A percentile compares a stretch with the other conserved stretches of the same genome.
Conservation (phyloP, 2,113 vertebrate genomes). For the Mola mola region DNA sequence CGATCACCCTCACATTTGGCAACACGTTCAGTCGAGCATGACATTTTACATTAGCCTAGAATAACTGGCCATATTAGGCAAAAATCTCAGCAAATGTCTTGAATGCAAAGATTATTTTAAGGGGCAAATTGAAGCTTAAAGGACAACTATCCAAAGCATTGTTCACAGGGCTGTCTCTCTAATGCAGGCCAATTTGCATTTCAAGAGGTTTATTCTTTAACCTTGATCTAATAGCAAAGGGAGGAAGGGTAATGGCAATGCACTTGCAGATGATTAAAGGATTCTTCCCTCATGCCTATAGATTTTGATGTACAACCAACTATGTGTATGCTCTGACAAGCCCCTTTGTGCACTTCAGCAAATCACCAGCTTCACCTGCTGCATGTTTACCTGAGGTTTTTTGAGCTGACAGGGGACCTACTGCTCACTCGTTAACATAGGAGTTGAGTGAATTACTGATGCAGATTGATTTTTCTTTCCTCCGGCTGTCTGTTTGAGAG, state of each 20-base stretch:
- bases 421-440: slow-evolving; percentile 11
- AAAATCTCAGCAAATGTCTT: slow-evolving; percentile 33
- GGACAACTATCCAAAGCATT: slow-evolving; percentile 41
- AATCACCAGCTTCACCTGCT: slow-evolving; percentile 21
- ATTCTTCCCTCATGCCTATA: slow-evolving; percentile 21
- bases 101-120: slow-evolving; percentile 41
- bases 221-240: slow-evolving; percentile 46
- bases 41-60: slow-evolving; percentile 31
- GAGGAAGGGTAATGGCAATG: slow-evolving; percentile 35
- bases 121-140: slow-evolving; percentile 52
- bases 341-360: slow-evolving; percentile 8
- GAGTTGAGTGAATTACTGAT: slow-evolving; percentile 29
- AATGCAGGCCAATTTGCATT: slow-evolving; percentile 54
- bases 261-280: slow-evolving; percentile 46
- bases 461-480: slow-evolving; percentile 26
- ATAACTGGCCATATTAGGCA: slow-evolving; percentile 43
- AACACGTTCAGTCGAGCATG: slow-evolving; percentile 18
- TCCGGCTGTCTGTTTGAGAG: background rate
- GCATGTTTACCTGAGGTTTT: slow-evolving; percentile 8
- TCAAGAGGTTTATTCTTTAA: slow-evolving; percentile 34
- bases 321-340: slow-evolving; percentile 28
- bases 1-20: too few relatives aligned
- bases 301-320: slow-evolving; percentile 52
- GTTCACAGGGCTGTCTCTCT: slow-evolving; percentile 41
- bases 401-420: slow-evolving; percentile 9